phyloP scores from a whole-genome alignment of 2,888 invertebrate species.

The Bimastos eiseni region DNA sequence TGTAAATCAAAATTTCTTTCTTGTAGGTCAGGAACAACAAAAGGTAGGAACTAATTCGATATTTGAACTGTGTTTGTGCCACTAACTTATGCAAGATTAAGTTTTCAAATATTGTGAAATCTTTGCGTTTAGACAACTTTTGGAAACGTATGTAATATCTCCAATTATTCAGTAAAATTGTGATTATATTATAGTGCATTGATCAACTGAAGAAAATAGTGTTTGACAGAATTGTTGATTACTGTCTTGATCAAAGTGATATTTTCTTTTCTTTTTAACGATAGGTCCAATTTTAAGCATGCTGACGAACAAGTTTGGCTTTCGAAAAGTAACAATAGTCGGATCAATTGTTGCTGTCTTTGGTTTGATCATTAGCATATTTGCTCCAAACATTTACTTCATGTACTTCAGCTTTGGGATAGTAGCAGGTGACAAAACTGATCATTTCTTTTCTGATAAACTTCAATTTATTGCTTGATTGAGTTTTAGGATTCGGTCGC shows the following conservation, averaged over 20 bases:
- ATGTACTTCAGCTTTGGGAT: slow-evolving; percentile 89
- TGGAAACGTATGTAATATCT: background rate
- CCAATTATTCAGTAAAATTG: no score
- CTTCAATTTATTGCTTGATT: background rate
- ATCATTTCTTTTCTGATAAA: background rate
- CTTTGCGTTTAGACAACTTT: background rate
- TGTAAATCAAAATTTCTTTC: background rate
- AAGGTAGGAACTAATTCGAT: background rate
- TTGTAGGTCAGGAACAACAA: background rate
- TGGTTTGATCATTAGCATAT: slow-evolving; percentile 80
- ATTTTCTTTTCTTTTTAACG: slow-evolving; percentile 33
- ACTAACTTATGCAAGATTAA: no score
- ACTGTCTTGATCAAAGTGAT: background rate
- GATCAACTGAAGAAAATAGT: no score
- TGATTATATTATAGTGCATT: no score
- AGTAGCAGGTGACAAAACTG: slow-evolving; percentile 76
- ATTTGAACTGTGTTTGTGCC: no score
- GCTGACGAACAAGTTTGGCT: slow-evolving; percentile 92
- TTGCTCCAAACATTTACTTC: slow-evolving; percentile 79
- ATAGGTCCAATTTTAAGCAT: slow-evolving; percentile 92
- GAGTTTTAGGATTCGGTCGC: no score
- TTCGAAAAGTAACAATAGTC: slow-evolving; percentile 83
- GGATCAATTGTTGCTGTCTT: slow-evolving; percentile 76
- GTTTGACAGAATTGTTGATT: background rate
- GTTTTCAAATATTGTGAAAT: no score